Conservation (phyloP, 2,113 vertebrate species). For the Mesoclemmys tuberculata region DNA sequence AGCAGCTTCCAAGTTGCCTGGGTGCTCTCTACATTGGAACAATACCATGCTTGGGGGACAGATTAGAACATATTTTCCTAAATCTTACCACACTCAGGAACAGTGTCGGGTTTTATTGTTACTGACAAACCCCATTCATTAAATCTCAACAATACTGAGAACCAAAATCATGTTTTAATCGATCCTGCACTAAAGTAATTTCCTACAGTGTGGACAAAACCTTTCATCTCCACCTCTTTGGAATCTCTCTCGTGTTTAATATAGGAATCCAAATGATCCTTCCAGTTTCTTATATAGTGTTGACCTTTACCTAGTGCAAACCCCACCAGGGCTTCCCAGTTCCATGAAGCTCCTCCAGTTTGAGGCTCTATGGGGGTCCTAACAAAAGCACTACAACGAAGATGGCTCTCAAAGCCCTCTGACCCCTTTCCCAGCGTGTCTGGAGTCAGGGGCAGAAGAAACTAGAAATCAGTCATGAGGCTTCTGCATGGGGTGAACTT, state of each 20-base stretch:
- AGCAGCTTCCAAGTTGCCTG: slow-evolving; percentile 1
- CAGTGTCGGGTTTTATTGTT: not conserved
- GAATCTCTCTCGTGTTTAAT: slow-evolving; percentile 19
- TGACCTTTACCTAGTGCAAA: not conserved
- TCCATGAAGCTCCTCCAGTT: not conserved
- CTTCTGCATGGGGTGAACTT: not conserved
- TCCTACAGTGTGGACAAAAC: not conserved
- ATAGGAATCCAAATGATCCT: not conserved
- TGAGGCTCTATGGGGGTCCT: not conserved
- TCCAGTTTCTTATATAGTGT: not conserved
- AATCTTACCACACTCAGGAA: not conserved
- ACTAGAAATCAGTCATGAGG: not conserved
- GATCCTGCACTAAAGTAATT: not conserved
- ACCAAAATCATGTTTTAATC: slow-evolving; percentile 20
- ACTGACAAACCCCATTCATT: slow-evolving; percentile 27
- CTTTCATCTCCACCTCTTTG: not conserved
- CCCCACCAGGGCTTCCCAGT: not conserved
- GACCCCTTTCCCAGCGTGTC: not conserved
- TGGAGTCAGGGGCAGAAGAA: not conserved
- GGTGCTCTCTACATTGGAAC: not conserved
- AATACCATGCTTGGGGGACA: not conserved
- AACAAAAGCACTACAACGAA: not conserved
- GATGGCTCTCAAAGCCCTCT: not conserved
- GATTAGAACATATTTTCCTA: slow-evolving; percentile 5
- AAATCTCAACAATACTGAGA: slow-evolving; percentile 29